These are phyloP conservation scores for Schlechtendalia chinensis DNA, from an alignment of 1,140 invertebrate genomes.

Conservation along the genomic window DNA sequence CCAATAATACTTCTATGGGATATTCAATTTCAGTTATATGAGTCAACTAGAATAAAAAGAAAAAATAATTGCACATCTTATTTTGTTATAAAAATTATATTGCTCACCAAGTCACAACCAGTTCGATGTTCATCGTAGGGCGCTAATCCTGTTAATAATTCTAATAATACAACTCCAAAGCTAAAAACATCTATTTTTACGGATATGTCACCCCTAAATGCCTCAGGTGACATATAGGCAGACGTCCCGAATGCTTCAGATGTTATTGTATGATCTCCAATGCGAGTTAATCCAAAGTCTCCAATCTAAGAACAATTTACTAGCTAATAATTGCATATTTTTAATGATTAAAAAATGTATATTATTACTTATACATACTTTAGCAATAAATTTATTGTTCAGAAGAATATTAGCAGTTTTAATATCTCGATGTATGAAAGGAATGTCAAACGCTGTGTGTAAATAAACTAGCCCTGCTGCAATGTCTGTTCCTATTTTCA, in stretches of 20 bases:
- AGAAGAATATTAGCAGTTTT: slow-evolving; percentile 76
- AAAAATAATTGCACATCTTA: slow-evolving; percentile 50
- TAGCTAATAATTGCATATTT: no score
- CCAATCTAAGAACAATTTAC: slow-evolving; percentile 61
- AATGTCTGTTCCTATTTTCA: slow-evolving; percentile 64
- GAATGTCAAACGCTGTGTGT: slow-evolving; percentile 60
- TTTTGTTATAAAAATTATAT: slow-evolving; percentile 51
- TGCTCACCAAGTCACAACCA: slow-evolving; percentile 60
- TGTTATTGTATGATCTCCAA: slow-evolving; percentile 57
- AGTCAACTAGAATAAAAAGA: slow-evolving; percentile 54
- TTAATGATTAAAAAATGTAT: background rate
- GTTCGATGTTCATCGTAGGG: slow-evolving; percentile 62
- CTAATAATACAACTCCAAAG: slow-evolving; percentile 73
- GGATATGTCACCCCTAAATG: slow-evolving; percentile 68
- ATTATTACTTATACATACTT: slow-evolving; percentile 58
- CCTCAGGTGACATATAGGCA: slow-evolving; percentile 76
- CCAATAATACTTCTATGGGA: slow-evolving; percentile 54
- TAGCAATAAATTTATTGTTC: slow-evolving; percentile 64
- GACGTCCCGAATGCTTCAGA: slow-evolving; percentile 67
- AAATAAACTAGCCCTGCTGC: slow-evolving; percentile 65
- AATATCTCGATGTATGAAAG: slow-evolving; percentile 71
- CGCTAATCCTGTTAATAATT: slow-evolving; percentile 67
- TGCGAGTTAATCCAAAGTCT: slow-evolving; percentile 70
- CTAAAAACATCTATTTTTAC: slow-evolving; percentile 74
- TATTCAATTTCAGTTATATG: slow-evolving; percentile 54